phyloP scores from a whole-genome alignment of 92 coral and sea anemone genomes.

The Nematostella vectensis region DNA sequence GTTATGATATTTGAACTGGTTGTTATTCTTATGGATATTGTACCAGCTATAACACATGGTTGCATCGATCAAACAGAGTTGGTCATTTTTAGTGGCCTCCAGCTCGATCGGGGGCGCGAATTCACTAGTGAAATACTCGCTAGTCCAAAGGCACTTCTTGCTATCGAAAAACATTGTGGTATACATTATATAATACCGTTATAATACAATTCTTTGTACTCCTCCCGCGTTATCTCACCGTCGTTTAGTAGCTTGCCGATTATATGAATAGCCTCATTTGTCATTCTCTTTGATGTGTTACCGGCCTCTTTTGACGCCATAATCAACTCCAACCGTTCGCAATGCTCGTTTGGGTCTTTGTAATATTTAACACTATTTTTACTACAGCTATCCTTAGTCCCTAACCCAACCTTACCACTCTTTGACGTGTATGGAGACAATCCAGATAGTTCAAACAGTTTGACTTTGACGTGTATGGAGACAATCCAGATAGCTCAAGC shows the following conservation, averaged over 20 bases:
- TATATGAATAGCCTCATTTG: constrained; percentile 18
- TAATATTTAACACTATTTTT: constrained; percentile 19
- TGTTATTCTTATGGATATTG: constrained; percentile 11
- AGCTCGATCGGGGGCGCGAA: constrained; percentile 4
- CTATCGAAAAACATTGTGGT: constrained; percentile 20
- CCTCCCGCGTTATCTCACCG: constrained; percentile 5
- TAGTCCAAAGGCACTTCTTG: neutral
- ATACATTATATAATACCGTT: constrained; percentile 12
- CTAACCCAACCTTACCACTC: constrained; percentile 10
- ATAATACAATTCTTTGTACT: constrained; percentile 13
- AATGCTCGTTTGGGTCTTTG: constrained; percentile 14
- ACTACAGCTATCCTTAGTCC: constrained; percentile 6
- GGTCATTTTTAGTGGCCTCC: constrained; percentile 1
- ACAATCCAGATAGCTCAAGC: no score
- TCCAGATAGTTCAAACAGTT: constrained; percentile 15
- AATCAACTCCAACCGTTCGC: constrained; percentile 16
- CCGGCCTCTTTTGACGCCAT: constrained; percentile 17
- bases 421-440: constrained; percentile 13
- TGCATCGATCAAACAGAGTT: constrained; percentile 9
- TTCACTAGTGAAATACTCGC: constrained; percentile 10
- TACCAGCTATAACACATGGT: constrained; percentile 22
- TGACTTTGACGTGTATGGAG: no score
- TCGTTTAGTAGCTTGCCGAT: constrained; percentile 14
- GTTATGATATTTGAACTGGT: constrained; percentile 23
- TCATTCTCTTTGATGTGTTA: constrained; percentile 7